Evolutionary conservation across 2,888 invertebrate species (phyloP).

Genomic region (Elysia crispata): DNA sequence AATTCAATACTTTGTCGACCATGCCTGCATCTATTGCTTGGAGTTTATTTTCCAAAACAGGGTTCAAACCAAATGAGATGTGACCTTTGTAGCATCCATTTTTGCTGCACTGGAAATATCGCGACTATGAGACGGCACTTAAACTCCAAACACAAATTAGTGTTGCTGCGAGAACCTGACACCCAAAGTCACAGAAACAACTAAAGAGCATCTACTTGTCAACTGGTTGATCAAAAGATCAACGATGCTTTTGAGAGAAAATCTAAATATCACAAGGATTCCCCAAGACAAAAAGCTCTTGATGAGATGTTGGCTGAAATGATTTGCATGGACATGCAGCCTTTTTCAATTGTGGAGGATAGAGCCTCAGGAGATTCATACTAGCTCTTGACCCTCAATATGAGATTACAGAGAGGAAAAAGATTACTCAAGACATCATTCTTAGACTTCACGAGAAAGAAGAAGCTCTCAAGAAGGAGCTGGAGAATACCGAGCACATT

Average conservation of each 20-base stretch:
- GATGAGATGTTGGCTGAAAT: background rate
- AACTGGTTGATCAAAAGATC: constrained; percentile 9
- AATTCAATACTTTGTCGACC: constrained; percentile 1
- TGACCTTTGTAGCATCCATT: constrained; percentile 9
- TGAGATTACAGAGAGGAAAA: background rate
- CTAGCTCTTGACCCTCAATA: background rate
- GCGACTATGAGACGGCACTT: constrained; percentile 4
- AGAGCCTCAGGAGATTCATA: background rate
- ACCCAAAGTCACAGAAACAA: constrained; percentile 4
- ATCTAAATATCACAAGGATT: constrained; percentile 9
- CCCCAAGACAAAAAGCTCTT: constrained; percentile 10
- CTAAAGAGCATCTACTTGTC: constrained; percentile 1
- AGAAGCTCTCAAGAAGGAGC: background rate
- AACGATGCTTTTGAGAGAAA: constrained; percentile 9
- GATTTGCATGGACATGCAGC: background rate
- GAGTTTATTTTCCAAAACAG: constrained; percentile 1
- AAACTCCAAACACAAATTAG: constrained; percentile 9
- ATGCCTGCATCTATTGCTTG: constrained; percentile 4
- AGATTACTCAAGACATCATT: background rate
- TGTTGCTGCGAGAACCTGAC: background rate
- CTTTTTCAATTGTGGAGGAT: background rate
- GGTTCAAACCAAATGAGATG: constrained; percentile 1
- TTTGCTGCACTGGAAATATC: background rate
- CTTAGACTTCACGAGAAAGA: background rate
- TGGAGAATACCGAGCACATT: background rate